These are phyloP conservation scores for Dicaeum eximium DNA, from an alignment of 2,113 vertebrate genomes.

Conservation along the genomic window DNA sequence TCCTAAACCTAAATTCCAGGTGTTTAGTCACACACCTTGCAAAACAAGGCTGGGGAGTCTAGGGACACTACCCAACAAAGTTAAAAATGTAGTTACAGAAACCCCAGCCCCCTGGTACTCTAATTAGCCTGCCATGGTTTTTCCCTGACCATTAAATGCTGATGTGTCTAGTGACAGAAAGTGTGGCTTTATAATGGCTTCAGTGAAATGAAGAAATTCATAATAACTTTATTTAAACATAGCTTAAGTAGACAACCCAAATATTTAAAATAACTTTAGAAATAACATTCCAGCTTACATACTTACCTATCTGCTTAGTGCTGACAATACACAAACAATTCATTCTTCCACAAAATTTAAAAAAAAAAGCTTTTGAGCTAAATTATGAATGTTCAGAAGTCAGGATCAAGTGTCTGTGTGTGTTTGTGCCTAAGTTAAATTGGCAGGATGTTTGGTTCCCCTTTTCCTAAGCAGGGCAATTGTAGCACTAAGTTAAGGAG, in stretches of 20 bases:
- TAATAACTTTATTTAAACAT: background rate
- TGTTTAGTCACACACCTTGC: background rate
- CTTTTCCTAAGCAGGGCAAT: background rate
- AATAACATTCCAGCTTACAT: background rate
- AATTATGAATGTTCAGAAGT: background rate
- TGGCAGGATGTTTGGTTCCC: background rate
- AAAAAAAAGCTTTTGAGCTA: background rate
- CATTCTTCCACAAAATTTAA: background rate
- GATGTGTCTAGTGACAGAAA: background rate
- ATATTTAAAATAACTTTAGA: slow-evolving; percentile 27
- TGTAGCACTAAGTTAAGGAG: background rate
- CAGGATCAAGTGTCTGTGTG: background rate
- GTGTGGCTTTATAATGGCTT: background rate
- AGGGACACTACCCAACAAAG: background rate
- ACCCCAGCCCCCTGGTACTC: background rate
- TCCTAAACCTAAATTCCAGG: background rate
- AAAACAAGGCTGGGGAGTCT: background rate
- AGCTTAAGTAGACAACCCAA: background rate
- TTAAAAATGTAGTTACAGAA: background rate
- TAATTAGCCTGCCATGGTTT: background rate
- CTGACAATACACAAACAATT: slow-evolving; percentile 6
- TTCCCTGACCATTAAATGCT: background rate
- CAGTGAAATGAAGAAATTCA: background rate
- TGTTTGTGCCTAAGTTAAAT: background rate
- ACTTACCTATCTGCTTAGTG: background rate